Evolutionary conservation across 2,113 vertebrate genomes (phyloP), one percentile per base, ranked within the genome.

Genomic region (Ophthalmolycus amberensis): DNA sequence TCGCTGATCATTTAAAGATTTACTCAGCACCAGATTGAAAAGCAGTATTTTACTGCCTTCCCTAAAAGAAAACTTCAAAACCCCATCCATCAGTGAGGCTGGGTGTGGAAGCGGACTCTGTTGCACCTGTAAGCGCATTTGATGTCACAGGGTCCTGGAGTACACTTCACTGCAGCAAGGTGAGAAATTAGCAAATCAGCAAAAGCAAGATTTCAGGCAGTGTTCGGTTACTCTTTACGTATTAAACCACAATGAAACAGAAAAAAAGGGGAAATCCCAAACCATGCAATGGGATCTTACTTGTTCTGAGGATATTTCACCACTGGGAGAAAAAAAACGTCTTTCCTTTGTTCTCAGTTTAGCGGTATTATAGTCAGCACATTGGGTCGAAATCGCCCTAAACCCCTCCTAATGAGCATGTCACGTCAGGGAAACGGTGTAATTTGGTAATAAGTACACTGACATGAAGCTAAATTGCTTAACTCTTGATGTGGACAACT

Each of bases 401-500:
- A 93, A 82, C 70, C 83, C 71, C 56, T 60, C 38, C 62, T 87
- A 89, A 90, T 72, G 72, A 84, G 86, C 54, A 27, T 73, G 92
- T 88, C 78, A 69, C 27, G 65, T 88, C 68, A 76, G 71, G 64
- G 77, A 80, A 76, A 82, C 72, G 50, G 58, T 75, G 79, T 84
- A 82, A 90, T 67, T 77, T 65, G 58, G 62, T 75, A 81, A 84
- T 81, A 86, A 89, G 84, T 74, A 85, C 65, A 54, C 60, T 64
- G 85, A 89, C 84, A 85, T 65, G 50, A 83, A 80, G 82, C 85
- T 86, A 88, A 87, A 89, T 81, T 83, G 87, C 83, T 87, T 74
- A 79, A 87, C 20, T 89, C 71, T 92, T 78, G 75, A 80, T 82
- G 69, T 71, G 88, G 91, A 91, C 84, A 86, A 77, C 83, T 91